phyloP scores from a whole-genome alignment of 2,113 vertebrate genomes.

The Polypterus bichir region DNA sequence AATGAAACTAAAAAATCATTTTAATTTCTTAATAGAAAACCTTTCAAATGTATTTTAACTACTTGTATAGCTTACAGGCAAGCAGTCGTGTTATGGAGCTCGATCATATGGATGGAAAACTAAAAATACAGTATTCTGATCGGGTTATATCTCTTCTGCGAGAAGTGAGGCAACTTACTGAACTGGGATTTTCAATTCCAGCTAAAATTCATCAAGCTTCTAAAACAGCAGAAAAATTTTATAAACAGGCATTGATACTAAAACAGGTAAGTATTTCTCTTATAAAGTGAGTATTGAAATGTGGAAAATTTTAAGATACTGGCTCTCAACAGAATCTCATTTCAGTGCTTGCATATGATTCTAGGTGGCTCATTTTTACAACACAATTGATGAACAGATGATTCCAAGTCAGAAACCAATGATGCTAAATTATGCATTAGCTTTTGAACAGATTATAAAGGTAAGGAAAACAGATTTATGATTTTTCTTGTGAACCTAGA shows the following conservation, averaged over 20 bases:
- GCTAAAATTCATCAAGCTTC: conserved; percentile 74
- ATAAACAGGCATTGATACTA: conserved; percentile 83
- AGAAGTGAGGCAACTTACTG: conserved; percentile 86
- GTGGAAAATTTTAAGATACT: too few species aligned
- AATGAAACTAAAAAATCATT: too few species aligned
- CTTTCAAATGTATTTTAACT: conserved; percentile 17
- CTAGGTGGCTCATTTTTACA: conserved; percentile 96
- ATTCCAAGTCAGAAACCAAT: conserved; percentile 93
- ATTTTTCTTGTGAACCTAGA: too few species aligned
- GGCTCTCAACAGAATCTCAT: conserved; percentile 4
- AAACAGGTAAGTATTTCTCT: conserved; percentile 63
- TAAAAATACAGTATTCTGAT: conserved; percentile 90
- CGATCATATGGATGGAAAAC: conserved; percentile 67
- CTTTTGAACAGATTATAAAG: conserved; percentile 96
- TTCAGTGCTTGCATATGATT: conserved; percentile 21
- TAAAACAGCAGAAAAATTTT: conserved; percentile 79
- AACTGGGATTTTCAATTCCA: conserved; percentile 79
- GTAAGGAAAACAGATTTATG: conserved; percentile 32
- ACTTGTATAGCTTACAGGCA: conserved; percentile 63
- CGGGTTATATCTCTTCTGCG: conserved; percentile 71
- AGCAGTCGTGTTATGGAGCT: conserved; percentile 82
- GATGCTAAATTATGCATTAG: conserved; percentile 86
- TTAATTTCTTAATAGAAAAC: too few species aligned
- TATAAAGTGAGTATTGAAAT: too few species aligned
- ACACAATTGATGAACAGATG: conserved; percentile 96